Base-by-base conservation (phyloP, 92 coral and sea anemone species). In the Pocillopora grandis region DNA sequence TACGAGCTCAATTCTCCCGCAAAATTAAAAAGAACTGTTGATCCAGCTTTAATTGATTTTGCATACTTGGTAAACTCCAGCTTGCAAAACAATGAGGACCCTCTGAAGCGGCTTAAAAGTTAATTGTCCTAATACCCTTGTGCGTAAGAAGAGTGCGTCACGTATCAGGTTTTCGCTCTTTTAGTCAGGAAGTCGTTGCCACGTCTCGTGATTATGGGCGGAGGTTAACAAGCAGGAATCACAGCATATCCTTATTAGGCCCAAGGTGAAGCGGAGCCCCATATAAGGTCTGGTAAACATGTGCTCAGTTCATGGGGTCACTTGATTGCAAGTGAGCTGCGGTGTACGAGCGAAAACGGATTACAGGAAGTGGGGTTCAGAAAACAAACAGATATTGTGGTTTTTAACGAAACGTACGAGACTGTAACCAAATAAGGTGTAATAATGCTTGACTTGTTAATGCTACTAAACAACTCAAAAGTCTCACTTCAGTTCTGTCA, bases 21-120 rank as follows among this genome's bases (percentile, higher is more conserved):
- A 36, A 81, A 83, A 74, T 73, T 62, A 49, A 52, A 59, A 56
- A 73, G 20, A 58, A 19, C 63, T 18, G 73, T 75, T 81, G 61
- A 62, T 70, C 55, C 75, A 70, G 9, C 21, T 63, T 36, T 74
- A 83, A 83, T 83, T 61, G 86, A 83, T 83, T 83, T 83, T 56
- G 31, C 80, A 83, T 75, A 73, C 63, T 62, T 83, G 57, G 73
- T 81, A 70, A 83, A 82, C 57, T 63, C 72, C 80, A 74, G 80
- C 86, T 74, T 64, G 80, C 86, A 83, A 83, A 83, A 83, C 86
- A 83, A 83, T 83, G 71, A 75, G 73, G 10, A 62, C 62, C 52
- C 80, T 71, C n/a, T 64, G 86, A 83, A 56, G 73, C 86, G 86
- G 86, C 86, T 83, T 83, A 74, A 42, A 19, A 2, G 86, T 59